Evolutionary conservation across 2,888 invertebrate genomes (phyloP), one percentile per base, ranked within the genome.

Genomic region (Trichacis sp.): DNA sequence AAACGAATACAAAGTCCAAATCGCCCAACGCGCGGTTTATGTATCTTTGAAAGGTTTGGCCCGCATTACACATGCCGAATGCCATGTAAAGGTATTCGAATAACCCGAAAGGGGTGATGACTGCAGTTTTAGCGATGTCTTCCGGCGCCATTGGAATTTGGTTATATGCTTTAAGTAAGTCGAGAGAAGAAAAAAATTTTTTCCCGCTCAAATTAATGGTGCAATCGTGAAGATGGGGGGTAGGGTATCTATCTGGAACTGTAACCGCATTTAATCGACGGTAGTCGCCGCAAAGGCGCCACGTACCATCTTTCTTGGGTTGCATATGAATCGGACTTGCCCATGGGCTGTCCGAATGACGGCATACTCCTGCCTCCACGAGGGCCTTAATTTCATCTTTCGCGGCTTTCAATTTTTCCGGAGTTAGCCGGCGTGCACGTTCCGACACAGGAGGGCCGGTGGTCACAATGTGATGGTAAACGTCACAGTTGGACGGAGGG

Each of bases 51-150:
- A 64, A 66, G 0, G 74, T 76, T n/a, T 75, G 75, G 0, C 72
- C 72, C 1, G 77, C 76, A 38, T 78, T 80, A 0, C 72, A 52
- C 1, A 79, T 58, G 4, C 76, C 77, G 29, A 77, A 77, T 0
- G 73, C 59, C 77, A 78, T 78, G 5, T 46, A 40, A 0, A 55
- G 20, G 42, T 70, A 75, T 48, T 79, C 77, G 40, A 69, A 79
- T 0, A 77, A 62, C 2, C 77, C 77, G 49, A 79, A 77, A 0
- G 76, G 78, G 1, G 80, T 80, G 1, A 68, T 77, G 1, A 80
- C 73, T 0, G 80, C 83, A 0, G 84, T 84, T 63, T 85, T 84
- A 0, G 59, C 71, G 3, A 85, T 75, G 56, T 85, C 82, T 2
- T 73, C 77, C 2, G 60, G 46, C 3, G 59, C 64, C 0, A 85